Percentiles rank a stretch among this genome's conserved stretches.
Conservation (phyloP, 2,888 invertebrate genomes). For the Pristionchus exspectatus region DNA sequence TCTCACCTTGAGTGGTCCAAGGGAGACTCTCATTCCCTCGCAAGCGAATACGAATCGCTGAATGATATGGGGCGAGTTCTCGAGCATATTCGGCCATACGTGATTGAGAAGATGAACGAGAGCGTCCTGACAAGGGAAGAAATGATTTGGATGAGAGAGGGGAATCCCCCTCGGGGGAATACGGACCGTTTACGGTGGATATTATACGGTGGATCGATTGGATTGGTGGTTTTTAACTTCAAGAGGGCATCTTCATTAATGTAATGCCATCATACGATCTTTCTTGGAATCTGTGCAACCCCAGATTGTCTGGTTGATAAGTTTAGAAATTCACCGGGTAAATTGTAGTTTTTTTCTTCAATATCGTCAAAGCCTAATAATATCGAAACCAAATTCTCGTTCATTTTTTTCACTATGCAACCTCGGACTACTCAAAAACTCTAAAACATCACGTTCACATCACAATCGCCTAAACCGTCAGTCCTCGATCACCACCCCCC, state of each 20-base stretch:
- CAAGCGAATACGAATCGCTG: constrained; percentile 99
- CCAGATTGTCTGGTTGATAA: no score
- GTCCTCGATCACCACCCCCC: background rate
- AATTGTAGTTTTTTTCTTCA: no score
- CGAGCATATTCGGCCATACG: constrained; percentile 99
- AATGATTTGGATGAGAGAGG: constrained; percentile 79
- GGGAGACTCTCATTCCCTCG: constrained; percentile 95
- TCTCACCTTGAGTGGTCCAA: constrained; percentile 90
- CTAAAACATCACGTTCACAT: background rate
- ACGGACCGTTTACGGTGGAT: no score
- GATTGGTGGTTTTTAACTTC: no score
- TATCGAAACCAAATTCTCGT: no score
- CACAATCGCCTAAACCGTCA: background rate
- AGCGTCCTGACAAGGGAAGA: constrained; percentile 91
- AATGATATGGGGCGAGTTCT: constrained; percentile 98
- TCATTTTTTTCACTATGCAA: constrained; percentile 79
- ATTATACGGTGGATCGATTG: no score
- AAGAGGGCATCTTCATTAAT: no score
- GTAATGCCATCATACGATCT: no score
- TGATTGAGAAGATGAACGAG: constrained; percentile 96
- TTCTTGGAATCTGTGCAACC: no score
- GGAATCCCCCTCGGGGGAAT: no score
- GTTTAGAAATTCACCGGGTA: no score
- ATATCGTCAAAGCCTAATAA: no score
- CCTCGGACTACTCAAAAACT: constrained; percentile 79